These are phyloP conservation scores for Emberiza fucata DNA, from an alignment of 2,113 vertebrate species.

Conservation along the genomic window DNA sequence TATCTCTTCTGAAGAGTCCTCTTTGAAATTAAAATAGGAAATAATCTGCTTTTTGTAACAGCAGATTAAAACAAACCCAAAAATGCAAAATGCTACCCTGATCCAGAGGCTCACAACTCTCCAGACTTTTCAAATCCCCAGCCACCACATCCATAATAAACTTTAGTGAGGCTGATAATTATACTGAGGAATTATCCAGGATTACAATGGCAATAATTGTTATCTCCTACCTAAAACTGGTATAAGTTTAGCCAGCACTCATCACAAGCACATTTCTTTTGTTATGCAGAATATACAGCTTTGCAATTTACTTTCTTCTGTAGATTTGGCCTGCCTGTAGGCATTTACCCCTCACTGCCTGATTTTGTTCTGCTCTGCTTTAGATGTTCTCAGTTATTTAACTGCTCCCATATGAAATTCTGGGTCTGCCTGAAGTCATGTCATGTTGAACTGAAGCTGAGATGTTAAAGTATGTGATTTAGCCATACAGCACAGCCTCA, in stretches of 20 bases:
- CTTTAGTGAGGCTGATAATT: not conserved
- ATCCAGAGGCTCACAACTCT: not conserved
- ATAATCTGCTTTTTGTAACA: constrained; percentile 41
- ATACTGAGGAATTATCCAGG: not conserved
- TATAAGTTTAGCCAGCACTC: not conserved
- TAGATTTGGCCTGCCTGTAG: constrained; percentile 1
- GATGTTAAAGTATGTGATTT: constrained; percentile 32
- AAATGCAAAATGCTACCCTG: not conserved
- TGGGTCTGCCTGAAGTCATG: constrained; percentile 40
- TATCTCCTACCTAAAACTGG: not conserved
- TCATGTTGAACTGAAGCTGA: constrained; percentile 24
- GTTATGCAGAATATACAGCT: constrained; percentile 3
- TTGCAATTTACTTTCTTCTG: not conserved
- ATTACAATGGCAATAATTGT: constrained; percentile 40
- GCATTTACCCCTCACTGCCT: constrained; percentile 44
- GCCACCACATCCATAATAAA: not conserved
- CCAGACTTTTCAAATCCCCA: not conserved
- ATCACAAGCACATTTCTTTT: not conserved
- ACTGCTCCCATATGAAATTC: constrained; percentile 42
- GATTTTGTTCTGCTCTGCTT: constrained; percentile 42
- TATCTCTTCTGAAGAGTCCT: not conserved
- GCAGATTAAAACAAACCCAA: not conserved
- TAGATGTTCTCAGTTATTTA: constrained; percentile 47
- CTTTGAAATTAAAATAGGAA: constrained; percentile 31
- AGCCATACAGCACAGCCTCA: constrained; percentile 12